phyloP scores from a whole-genome alignment of 2,113 vertebrate species.

The Asarcornis scutulata region DNA sequence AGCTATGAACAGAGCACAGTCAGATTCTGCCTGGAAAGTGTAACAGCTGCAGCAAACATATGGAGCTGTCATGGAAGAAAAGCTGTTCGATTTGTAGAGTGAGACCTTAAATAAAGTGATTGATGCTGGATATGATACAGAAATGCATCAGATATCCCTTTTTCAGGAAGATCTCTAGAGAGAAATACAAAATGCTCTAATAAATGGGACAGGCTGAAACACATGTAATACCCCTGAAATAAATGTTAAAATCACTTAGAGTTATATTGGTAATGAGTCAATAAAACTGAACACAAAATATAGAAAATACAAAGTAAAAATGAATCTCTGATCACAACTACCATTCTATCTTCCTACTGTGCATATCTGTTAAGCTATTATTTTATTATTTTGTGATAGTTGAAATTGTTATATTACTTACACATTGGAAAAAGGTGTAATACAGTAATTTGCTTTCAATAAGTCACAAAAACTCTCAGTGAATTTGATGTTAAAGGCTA shows the following conservation, averaged over 20 bases:
- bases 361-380: not conserved
- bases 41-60: constrained; percentile 85
- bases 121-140: constrained; percentile 75
- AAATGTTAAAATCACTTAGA: constrained; percentile 68
- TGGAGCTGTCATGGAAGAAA: constrained; percentile 77
- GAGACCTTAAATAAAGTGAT: constrained; percentile 84
- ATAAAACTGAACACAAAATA: constrained; percentile 24
- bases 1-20: constrained; percentile 49
- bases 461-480: not conserved
- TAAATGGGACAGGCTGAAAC: constrained; percentile 62
- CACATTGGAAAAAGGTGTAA: not conserved
- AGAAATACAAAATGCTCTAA: constrained; percentile 71
- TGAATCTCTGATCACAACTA: not conserved
- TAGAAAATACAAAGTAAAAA: constrained; percentile 5
- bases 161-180: constrained; percentile 53
- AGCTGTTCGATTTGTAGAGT: constrained; percentile 70
- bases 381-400: not conserved
- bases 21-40: constrained; percentile 65
- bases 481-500: not conserved
- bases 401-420: not conserved
- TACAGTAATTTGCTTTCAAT: not conserved
- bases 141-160: constrained; percentile 71
- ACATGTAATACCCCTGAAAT: constrained; percentile 58
- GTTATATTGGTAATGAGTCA: constrained; percentile 48
- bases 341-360: not conserved